phyloP scores from a whole-genome alignment of 2,888 invertebrate species.

The Agrotis puta region DNA sequence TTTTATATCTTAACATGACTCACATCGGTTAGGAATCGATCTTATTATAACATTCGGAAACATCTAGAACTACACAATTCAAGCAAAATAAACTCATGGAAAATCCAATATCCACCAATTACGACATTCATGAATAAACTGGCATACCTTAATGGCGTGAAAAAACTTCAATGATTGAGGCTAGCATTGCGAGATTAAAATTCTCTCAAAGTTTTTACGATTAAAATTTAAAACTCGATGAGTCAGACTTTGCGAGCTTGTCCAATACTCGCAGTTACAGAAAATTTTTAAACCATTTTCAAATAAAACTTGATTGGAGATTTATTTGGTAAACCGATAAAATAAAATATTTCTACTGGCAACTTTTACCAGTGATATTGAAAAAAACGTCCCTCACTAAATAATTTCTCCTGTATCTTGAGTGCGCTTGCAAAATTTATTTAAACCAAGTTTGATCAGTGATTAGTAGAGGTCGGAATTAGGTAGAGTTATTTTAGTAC shows the following conservation, averaged over 20 bases:
- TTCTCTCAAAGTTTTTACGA: constrained; percentile 8
- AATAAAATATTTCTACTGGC: background rate
- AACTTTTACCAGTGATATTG: too few species aligned
- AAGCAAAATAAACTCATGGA: constrained; percentile 1
- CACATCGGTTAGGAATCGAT: background rate
- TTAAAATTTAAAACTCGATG: constrained; percentile 17
- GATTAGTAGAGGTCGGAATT: too few species aligned
- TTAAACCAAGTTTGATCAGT: background rate
- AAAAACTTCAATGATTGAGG: background rate
- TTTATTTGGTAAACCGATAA: constrained; percentile 8
- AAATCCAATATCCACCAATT: background rate
- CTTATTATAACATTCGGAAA: too few species aligned
- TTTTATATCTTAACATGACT: background rate
- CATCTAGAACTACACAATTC: background rate
- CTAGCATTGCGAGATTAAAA: constrained; percentile 19
- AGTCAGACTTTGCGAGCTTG: background rate
- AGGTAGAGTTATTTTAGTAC: too few species aligned
- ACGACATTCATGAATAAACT: constrained; percentile 13
- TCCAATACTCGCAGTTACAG: background rate
- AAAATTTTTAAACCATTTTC: background rate
- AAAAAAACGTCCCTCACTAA: background rate
- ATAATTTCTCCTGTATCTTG: too few species aligned
- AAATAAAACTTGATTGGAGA: constrained; percentile 16
- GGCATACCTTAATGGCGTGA: background rate
- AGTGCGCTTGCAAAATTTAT: too few species aligned